Base-by-base conservation (phyloP, 2,113 vertebrate species). In the Zonotrichia leucophrys region DNA sequence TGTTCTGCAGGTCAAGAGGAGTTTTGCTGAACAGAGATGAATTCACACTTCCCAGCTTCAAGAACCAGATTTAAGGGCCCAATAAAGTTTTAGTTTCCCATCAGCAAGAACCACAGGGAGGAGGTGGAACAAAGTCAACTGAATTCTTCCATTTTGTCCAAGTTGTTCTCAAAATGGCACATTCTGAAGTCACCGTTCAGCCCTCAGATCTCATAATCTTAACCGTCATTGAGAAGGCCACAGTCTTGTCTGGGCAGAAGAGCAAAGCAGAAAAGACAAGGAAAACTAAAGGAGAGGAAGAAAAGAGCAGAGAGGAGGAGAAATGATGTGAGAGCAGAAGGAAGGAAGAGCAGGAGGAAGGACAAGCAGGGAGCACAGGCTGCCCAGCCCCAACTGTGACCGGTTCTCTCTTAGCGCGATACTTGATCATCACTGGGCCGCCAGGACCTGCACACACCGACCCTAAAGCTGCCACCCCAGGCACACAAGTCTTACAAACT, bases 191-290 rank as follows among this genome's bases (percentile, higher is more conserved):
- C 20, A 19, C 31, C 27, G 25, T 1, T 52, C 76, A 97, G 97
- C 97, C 97, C 97, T 97, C 97, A 97, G 97, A 98, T 98, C 98
- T 98, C 97, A 98, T 97, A 97, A 97, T 98, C 97, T 97, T 87
- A 97, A 77, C 96, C 95, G 81, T 98, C 97, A 97, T 5, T 25
- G 96, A 98, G 96, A 97, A 84, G 96, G 96, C 77, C 97, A 96
- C 87, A 95, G 53, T 93, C 93, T 93, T 47, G 88, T 89, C 96
- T 86, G 97, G 95, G 95, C 95, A 97, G 94, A 87, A 97, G 82
- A 95, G 95, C 85, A 81, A 91, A 91, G 97, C 73, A 96, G 92
- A 63, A 78, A 74, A 93, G 86, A 64, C 2, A 18, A 72, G 62
- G 53, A 85, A 96, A 97, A n/a, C 25, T 11, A 53, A 73, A 47